Evolutionary conservation across 2,888 invertebrate species (phyloP), one percentile per base, ranked within the genome.

Genomic region (Thecophora atra): DNA sequence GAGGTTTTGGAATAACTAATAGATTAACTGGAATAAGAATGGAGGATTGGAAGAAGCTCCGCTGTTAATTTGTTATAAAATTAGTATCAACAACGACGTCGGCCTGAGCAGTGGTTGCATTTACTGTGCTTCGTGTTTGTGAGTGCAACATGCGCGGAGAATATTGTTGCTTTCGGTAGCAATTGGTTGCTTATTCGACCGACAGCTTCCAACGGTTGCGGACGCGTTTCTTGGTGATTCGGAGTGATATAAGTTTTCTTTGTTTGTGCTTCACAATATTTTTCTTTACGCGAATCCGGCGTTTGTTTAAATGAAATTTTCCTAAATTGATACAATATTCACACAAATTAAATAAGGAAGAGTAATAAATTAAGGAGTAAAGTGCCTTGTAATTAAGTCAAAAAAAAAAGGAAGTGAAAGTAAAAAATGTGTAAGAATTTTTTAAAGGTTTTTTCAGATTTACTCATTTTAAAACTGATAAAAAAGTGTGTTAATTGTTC

Each of bases 171-270:
- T 52, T 54, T 15, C 11, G 24, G 52, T 26, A 6, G 17, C 30
- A 37, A 26, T 56, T 70, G 42, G 44, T 62, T 72, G 72, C 62
- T 72, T 73, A 74, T 71, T 80, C 80, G 78, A 78, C 76, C 74
- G 76, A 76, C 76, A 78, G 76, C 79, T 77, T 76, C 75, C 79
- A 76, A 74, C 76, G 77, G 75, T 77, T 78, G 80, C 77, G 79
- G 79, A 80, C 79, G 79, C 78, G 78, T 79, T 79, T 66, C 60
- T 66, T 26, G 47, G 30, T 52, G 30, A 11, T 28, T 15, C 62
- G 17, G 28, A 15, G 13, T 58, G 15, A 24, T 11, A 58, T 7
- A 11, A 24, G 28, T 7, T 47, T 11, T 28, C 47, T 13, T 24
- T 58, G 42, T 56, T 68, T 68, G 58, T 24, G 24, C 26, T 13